Base-by-base conservation (phyloP, 2,888 invertebrate genomes). In the Sinopyrophorus schimmeli region DNA sequence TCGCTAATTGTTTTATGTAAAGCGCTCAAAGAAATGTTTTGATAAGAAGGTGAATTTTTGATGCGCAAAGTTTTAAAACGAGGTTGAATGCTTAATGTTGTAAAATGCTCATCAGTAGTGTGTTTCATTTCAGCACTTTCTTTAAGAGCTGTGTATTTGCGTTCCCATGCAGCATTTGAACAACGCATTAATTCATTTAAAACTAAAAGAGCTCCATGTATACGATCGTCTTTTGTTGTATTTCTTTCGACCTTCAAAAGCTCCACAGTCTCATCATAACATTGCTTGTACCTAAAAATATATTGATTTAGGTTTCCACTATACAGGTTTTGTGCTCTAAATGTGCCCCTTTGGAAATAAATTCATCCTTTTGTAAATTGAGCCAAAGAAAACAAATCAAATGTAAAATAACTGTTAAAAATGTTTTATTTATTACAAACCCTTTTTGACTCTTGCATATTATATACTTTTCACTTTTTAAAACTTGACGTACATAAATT, bases 151-250 rank as follows among this genome's bases (percentile, higher is more conserved):
- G 84, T 85, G 65, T 90, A 90, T 58, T 84, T 86, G 35, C 82
- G 79, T 65, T 93, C 92, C 92, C 92, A 93, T 14, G 81, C 81
- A 0, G 89, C 84, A 76, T 96, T 94, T 26, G 92, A 88, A 68
- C 92, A 92, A 44, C 96, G 80, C 9, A 99, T 77, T 2, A 99
- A 76, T 73, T 99, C 99, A 74, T 98, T 97, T 16, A 97, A 77
- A 11, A 97, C 89, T 23, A 98, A 79, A 7, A 98, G 76, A 1
- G 93, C 92, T 17, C 96, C 96, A 70, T 98, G 97, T 11, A 92
- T 84, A 68, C 89, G 83, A 69, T 97, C 97, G 63, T 98, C 97
- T 57, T 84, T 82, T 2, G 86, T 86, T 42, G 87, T 83, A 50
- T 89, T 88, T 40, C 67, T 64, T 65, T 92, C 89, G 70, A 69